These are phyloP conservation scores for Myotis findleyi DNA, from an alignment of 2,797 vertebrate genomes.

Conservation along the genomic window DNA sequence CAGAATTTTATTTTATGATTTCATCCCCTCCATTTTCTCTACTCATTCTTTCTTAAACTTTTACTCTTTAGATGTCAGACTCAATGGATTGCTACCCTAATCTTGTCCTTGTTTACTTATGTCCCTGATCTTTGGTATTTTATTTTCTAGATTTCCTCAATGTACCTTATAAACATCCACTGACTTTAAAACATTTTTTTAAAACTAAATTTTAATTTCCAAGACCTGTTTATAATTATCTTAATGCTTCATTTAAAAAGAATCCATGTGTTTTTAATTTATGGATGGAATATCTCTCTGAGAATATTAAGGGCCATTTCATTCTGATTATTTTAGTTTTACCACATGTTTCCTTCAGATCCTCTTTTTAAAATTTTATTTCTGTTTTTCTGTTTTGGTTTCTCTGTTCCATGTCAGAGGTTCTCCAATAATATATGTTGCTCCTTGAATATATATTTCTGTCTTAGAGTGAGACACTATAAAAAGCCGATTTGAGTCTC, in stretches of 20 bases:
- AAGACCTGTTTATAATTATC: background rate
- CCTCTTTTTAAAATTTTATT: background rate
- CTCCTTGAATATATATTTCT: background rate
- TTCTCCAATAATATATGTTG: background rate
- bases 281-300: background rate
- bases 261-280: conserved; percentile 37
- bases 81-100: background rate
- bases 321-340: conserved; percentile 40
- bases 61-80: background rate
- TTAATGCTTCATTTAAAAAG: background rate
- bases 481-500: background rate
- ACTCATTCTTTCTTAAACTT: background rate
- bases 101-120: background rate
- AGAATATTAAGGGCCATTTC: background rate
- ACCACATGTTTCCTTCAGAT: background rate
- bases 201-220: conserved; percentile 32
- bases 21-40: background rate
- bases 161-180: background rate
- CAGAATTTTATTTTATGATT: background rate
- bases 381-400: conserved; percentile 8
- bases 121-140: conserved; percentile 15
- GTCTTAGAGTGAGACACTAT: background rate
- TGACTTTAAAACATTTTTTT: conserved; percentile 5
- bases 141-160: conserved; percentile 17
- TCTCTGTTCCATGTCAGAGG: background rate